phyloP scores from a whole-genome alignment of 2,888 invertebrate genomes.

The Acheta domesticus region DNA sequence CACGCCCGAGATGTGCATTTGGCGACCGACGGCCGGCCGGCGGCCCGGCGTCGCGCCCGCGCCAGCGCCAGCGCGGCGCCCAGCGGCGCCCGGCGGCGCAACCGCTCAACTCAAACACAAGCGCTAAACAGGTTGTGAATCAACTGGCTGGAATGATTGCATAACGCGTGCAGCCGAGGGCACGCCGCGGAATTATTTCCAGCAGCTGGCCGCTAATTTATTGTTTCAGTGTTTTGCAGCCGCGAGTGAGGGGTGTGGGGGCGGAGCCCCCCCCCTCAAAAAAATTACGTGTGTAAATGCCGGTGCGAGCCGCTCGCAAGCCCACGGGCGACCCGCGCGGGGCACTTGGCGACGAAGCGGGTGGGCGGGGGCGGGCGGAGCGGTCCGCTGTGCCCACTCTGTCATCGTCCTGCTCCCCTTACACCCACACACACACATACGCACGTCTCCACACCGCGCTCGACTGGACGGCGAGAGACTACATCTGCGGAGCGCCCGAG shows the following conservation, averaged over 20 bases:
- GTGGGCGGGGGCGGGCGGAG: no score
- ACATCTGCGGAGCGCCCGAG: no score
- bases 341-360: no score
- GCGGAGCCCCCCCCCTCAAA: neutral
- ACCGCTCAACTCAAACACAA: neutral
- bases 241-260: neutral
- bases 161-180: neutral
- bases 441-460: no score
- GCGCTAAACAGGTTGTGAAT: constrained; percentile 5
- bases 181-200: neutral
- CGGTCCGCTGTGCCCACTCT: no score
- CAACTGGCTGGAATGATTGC: constrained; percentile 18
- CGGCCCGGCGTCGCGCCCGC: neutral
- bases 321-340: neutral
- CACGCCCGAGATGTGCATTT: no score
- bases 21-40: neutral
- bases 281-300: neutral
- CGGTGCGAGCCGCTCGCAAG: neutral
- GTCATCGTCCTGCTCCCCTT: no score
- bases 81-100: neutral
- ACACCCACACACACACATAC: no score
- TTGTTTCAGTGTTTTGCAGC: constrained; percentile 9
- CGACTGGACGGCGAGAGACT: no score
- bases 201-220: constrained; percentile 18
- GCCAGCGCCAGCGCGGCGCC: neutral